A percentile compares a stretch with the other conserved stretches of the same genome.
Conservation (phyloP, 2,113 vertebrate genomes). For the Perca fluviatilis region DNA sequence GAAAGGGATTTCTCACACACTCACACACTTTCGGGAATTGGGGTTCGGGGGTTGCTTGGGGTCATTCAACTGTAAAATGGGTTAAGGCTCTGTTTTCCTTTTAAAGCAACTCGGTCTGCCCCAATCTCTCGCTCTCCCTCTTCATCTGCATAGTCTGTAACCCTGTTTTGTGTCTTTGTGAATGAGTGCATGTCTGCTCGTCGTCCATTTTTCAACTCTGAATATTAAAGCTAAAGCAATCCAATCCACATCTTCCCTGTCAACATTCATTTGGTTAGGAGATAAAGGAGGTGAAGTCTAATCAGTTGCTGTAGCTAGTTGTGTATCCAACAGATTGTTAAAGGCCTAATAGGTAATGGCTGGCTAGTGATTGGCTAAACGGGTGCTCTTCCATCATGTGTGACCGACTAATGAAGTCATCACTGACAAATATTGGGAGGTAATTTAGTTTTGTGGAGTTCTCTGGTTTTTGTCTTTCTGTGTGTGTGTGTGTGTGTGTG, state of each 20-base stretch:
- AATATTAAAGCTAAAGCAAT: background rate
- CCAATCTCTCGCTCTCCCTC: constrained; percentile 21
- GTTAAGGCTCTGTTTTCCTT: constrained; percentile 65
- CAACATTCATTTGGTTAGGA: background rate
- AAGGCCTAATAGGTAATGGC: constrained; percentile 54
- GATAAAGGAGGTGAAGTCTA: constrained; percentile 31
- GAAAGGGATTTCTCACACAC: constrained; percentile 37
- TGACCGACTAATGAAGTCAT: constrained; percentile 58
- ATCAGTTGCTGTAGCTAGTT: constrained; percentile 13
- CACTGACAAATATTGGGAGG: constrained; percentile 40
- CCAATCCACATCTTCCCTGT: background rate
- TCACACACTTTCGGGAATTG: constrained; percentile 50
- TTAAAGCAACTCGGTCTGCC: constrained; percentile 42
- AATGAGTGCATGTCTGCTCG: constrained; percentile 7
- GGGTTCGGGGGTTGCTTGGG: constrained; percentile 59
- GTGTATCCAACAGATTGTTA: constrained; percentile 52
- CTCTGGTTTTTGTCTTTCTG: background rate
- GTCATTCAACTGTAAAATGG: constrained; percentile 74
- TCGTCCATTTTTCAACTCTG: background rate
- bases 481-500: too few relatives aligned
- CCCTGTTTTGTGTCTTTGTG: constrained; percentile 30
- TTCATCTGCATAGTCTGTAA: constrained; percentile 11
- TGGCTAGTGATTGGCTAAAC: constrained; percentile 43
- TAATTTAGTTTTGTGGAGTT: constrained; percentile 47
- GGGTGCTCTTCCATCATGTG: constrained; percentile 51